phyloP scores from a whole-genome alignment of 1,140 invertebrate species.

The Pseudomyrmex gracilis region DNA sequence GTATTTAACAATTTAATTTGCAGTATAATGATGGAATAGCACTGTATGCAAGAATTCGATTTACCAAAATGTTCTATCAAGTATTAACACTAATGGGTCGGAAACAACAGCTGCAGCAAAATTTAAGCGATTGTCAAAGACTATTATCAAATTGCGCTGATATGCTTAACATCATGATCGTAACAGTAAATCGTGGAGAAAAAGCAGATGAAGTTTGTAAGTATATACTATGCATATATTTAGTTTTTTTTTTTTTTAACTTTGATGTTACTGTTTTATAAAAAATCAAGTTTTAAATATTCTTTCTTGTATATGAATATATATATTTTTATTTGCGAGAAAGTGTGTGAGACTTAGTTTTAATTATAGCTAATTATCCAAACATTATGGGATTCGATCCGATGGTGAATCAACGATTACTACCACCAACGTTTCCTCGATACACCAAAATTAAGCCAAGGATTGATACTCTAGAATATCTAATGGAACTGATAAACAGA shows the following conservation, averaged over 20 bases:
- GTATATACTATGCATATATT: slow-evolving; percentile 69
- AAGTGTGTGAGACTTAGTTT: slow-evolving; percentile 24
- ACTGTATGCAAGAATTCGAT: slow-evolving; percentile 93
- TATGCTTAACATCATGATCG: slow-evolving; percentile 92
- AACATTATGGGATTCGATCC: slow-evolving; percentile 96
- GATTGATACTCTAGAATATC: slow-evolving; percentile 93
- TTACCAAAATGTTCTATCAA: slow-evolving; percentile 94
- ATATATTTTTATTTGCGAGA: slow-evolving; percentile 36
- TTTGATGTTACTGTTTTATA: neutral
- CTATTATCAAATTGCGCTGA: slow-evolving; percentile 90
- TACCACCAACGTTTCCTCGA: slow-evolving; percentile 98
- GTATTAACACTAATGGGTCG: slow-evolving; percentile 89
- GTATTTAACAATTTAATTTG: slow-evolving; percentile 49
- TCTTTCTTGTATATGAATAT: slow-evolving; percentile 10
- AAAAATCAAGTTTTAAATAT: slow-evolving; percentile 12
- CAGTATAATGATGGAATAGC: slow-evolving; percentile 88
- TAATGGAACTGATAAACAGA: slow-evolving; percentile 92
- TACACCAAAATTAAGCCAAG: slow-evolving; percentile 97
- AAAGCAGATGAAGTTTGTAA: slow-evolving; percentile 90
- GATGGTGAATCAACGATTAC: slow-evolving; percentile 96
- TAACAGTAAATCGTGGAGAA: slow-evolving; percentile 91
- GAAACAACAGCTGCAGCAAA: slow-evolving; percentile 86
- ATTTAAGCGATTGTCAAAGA: slow-evolving; percentile 88
- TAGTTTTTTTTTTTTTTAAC: too few species aligned
- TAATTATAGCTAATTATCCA: slow-evolving; percentile 83